Base-by-base conservation (phyloP, 2,888 invertebrate genomes). In the Trichogramma evanescens region DNA sequence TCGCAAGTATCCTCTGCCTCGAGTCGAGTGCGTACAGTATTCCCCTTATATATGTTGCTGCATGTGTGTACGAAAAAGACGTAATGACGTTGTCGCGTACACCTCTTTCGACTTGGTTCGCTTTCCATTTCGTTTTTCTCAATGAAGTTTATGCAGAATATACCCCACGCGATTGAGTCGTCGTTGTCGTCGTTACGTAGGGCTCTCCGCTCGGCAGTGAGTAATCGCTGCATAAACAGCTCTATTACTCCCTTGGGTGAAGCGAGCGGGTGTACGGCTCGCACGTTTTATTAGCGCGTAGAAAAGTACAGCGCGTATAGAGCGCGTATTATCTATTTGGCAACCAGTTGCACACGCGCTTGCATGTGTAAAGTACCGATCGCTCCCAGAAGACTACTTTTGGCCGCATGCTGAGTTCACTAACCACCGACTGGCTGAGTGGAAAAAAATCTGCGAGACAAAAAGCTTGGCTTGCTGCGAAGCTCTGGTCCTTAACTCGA, bases 381-480 rank as follows among this genome's bases (percentile, higher is more conserved):
- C 13, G 13, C 69, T 73, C 74, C 74, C 74, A 68, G 66, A 71
- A 71, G 74, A 66, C 71, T 73, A 71, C 70, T 74, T 74, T 69
- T 69, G 68, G 66, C 69, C 70, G 69, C 70, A 67, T 66, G 67
- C 65, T 68, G 67, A 69, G 69, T 69, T 68, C 13, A 13, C 13
- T 13, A 13, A 13, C 13, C 13, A 13, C 13, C 2, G 13, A 13
- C 13, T 13, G 13, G 13, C 13, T 13, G 13, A 13, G 13, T 13
- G 13, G 2, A 13, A 13, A 13, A 13, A 13, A 13, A 13, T 13
- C 2, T 2, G 13, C 13, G 13, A 13, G 13, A 13, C 13, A 13
- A 13, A 13, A 13, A 13, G 13, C 13, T 13, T 13, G 13, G 13
- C 13, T 13, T 13, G 13, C 13, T 13, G 13, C 13, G 13, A 1